Evolutionary conservation across 2,888 invertebrate species (phyloP).

Genomic region (Silvanus unidentatus): DNA sequence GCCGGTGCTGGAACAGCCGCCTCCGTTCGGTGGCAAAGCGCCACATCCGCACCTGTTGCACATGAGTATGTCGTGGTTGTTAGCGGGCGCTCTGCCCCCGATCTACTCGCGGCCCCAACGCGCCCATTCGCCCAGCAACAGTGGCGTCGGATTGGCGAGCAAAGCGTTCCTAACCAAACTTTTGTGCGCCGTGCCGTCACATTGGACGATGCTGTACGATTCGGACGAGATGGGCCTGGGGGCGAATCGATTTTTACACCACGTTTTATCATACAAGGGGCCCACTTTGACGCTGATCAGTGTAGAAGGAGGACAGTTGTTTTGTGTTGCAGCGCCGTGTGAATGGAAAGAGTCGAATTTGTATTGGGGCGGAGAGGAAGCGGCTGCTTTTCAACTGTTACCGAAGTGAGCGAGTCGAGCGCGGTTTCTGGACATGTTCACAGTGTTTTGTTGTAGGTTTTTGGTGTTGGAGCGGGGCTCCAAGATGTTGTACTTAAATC

Average conservation of each 20-base stretch:
- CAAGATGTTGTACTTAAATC: slow-evolving; percentile 80
- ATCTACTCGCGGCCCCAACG: slow-evolving; percentile 41
- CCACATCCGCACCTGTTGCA: slow-evolving; percentile 40
- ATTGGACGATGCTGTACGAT: slow-evolving; percentile 81
- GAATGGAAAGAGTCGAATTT: slow-evolving; percentile 85
- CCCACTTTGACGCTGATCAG: slow-evolving; percentile 60
- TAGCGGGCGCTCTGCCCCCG: slow-evolving; percentile 43
- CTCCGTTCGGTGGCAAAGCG: slow-evolving; percentile 36
- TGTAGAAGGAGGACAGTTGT: slow-evolving; percentile 56
- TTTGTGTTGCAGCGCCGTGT: slow-evolving; percentile 68
- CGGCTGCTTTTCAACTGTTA: slow-evolving; percentile 68
- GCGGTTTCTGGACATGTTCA: too few species aligned
- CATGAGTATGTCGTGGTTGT: slow-evolving; percentile 45
- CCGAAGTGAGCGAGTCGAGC: slow-evolving; percentile 61
- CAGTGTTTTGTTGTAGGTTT: slow-evolving; percentile 44
- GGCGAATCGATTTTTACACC: slow-evolving; percentile 77
- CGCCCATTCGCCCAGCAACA: slow-evolving; percentile 42
- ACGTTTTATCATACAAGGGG: slow-evolving; percentile 73
- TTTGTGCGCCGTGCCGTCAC: slow-evolving; percentile 64
- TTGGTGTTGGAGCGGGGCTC: slow-evolving; percentile 57
- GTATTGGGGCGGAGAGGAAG: slow-evolving; percentile 79
- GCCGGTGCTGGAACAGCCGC: slow-evolving; percentile 61
- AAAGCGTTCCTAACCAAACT: slow-evolving; percentile 57
- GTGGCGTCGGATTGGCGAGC: slow-evolving; percentile 38
- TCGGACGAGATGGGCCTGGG: slow-evolving; percentile 83